phyloP scores from a whole-genome alignment of 2,888 invertebrate genomes.

The Chesias legatella region DNA sequence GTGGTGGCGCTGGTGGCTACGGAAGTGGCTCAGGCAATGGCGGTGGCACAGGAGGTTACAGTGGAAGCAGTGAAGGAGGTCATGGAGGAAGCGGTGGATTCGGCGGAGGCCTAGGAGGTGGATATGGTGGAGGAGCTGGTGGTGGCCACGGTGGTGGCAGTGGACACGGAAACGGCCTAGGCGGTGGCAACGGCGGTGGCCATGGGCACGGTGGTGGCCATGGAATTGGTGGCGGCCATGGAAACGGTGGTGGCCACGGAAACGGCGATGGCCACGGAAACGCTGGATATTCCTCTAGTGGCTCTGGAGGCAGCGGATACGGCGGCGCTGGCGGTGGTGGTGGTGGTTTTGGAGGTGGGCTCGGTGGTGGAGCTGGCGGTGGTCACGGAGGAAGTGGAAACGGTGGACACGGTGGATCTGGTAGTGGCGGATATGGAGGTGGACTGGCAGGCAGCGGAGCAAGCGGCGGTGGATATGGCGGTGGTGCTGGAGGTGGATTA shows the following conservation, averaged over 20 bases:
- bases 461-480: slow-evolving; percentile 10
- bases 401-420: slow-evolving; percentile 26
- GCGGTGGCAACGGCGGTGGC: slow-evolving; percentile 9
- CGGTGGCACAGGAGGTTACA: slow-evolving; percentile 8
- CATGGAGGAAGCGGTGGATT: slow-evolving; percentile 22
- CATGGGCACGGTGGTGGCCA: slow-evolving; percentile 13
- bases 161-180: slow-evolving; percentile 17
- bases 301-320: slow-evolving; percentile 7
- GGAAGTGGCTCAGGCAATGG: slow-evolving; percentile 45
- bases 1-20: slow-evolving; percentile 37
- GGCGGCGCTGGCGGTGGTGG: slow-evolving; percentile 28
- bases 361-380: slow-evolving; percentile 30
- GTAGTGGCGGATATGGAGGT: slow-evolving; percentile 23
- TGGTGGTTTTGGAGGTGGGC: slow-evolving; percentile 33
- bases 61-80: slow-evolving; percentile 16
- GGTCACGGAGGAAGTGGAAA: slow-evolving; percentile 31
- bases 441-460: slow-evolving; percentile 4
- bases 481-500: slow-evolving; percentile 26
- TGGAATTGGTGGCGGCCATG: slow-evolving; percentile 19
- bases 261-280: too few species aligned
- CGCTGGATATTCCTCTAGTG: too few species aligned
- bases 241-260: slow-evolving; percentile 3
- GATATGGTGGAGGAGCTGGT: slow-evolving; percentile 14
- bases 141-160: slow-evolving; percentile 13
- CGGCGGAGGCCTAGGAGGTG: slow-evolving; percentile 19